These are phyloP conservation scores for Nebria brevicollis DNA, from an alignment of 2,888 invertebrate species.

Conservation along the genomic window DNA sequence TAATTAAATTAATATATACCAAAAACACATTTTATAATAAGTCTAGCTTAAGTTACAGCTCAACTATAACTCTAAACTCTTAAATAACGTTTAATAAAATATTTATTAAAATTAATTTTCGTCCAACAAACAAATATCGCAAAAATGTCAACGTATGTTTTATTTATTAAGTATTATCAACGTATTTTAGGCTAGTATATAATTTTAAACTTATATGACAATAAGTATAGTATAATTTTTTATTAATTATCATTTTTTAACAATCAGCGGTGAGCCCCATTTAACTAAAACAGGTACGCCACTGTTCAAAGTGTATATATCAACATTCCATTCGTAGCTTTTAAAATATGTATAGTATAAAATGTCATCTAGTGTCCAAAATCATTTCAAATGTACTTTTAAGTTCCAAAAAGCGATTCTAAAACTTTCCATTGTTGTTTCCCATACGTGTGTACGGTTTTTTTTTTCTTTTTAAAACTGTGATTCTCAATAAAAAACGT, in stretches of 20 bases:
- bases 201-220: constrained; percentile 23
- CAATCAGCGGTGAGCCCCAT: background rate
- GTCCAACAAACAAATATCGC: background rate
- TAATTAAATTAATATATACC: too few species aligned
- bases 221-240: constrained; percentile 21
- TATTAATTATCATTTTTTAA: background rate
- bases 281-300: constrained; percentile 5
- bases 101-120: background rate
- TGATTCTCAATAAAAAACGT: constrained; percentile 36
- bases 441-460: constrained; percentile 24
- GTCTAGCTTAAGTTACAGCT: too few species aligned
- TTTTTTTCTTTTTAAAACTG: constrained; percentile 38
- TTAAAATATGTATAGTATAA: constrained; percentile 31
- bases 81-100: too few species aligned
- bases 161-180: constrained; percentile 9
- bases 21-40: too few species aligned
- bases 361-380: constrained; percentile 14
- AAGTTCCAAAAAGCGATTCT: constrained; percentile 27
- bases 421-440: constrained; percentile 11
- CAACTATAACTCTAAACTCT: too few species aligned
- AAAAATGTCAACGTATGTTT: background rate
- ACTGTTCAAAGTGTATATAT: constrained; percentile 31
- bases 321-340: constrained; percentile 35
- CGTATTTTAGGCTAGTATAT: background rate
- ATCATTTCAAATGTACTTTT: constrained; percentile 12